These are phyloP conservation scores for Pseudomyrmex cubaensis DNA, from an alignment of 1,140 invertebrate genomes.

Conservation along the genomic window DNA sequence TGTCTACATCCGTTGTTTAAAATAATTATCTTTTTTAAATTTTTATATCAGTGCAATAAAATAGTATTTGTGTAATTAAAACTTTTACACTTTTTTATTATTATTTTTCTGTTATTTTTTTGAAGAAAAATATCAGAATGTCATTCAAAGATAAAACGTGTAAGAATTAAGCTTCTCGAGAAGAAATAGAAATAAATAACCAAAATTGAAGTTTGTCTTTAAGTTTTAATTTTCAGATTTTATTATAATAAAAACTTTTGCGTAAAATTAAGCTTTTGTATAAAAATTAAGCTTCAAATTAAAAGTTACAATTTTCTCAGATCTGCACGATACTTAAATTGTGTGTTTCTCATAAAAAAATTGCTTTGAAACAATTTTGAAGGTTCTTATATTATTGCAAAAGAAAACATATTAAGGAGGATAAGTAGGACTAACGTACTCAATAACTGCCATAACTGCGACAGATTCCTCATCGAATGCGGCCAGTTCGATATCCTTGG, in stretches of 20 bases:
- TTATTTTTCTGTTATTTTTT: neutral
- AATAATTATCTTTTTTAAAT: too few relatives aligned
- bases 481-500: conserved; percentile 58
- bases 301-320: conserved; percentile 1
- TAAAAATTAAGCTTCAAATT: conserved; percentile 1
- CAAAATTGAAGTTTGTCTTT: too few relatives aligned
- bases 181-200: neutral
- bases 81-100: neutral
- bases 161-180: neutral
- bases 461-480: conserved; percentile 61
- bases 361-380: neutral
- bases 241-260: neutral
- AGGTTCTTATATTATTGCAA: neutral
- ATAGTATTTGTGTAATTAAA: too few relatives aligned
- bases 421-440: conserved; percentile 37
- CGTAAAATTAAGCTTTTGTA: too few relatives aligned
- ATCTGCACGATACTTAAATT: too few relatives aligned
- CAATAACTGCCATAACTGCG: conserved; percentile 55
- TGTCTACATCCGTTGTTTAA: too few relatives aligned
- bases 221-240: neutral
- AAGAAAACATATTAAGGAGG: neutral
- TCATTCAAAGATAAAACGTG: too few relatives aligned
- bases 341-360: neutral
- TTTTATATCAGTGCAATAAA: too few relatives aligned
- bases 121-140: neutral